Evolutionary conservation across 2,113 vertebrate genomes (phyloP).

Genomic region (Triplophysa tibetana): DNA sequence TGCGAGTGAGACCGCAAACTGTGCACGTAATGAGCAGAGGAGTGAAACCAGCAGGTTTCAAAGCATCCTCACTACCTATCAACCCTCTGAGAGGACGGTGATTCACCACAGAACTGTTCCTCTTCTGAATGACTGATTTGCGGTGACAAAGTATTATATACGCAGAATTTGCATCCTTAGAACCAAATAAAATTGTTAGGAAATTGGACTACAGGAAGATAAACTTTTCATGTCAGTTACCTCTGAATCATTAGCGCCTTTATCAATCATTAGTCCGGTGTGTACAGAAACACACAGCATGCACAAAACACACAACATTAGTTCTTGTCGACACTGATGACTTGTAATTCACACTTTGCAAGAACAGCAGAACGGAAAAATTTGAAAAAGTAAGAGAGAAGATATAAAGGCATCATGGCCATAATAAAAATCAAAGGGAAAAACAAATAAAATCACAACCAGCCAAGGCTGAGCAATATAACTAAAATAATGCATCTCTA

Average conservation of each 20-base stretch:
- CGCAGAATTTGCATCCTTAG: not conserved
- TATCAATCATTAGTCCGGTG: too few species aligned
- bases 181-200: too few species aligned
- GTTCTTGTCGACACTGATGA: slow-evolving; percentile 16
- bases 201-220: too few species aligned
- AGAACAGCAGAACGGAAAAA: slow-evolving; percentile 4
- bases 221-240: too few species aligned
- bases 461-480: too few species aligned
- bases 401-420: too few species aligned
- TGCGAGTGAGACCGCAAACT: slow-evolving; percentile 27
- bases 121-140: not conserved
- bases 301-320: slow-evolving; percentile 1
- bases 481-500: too few species aligned
- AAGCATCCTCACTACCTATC: slow-evolving; percentile 40
- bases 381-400: too few species aligned
- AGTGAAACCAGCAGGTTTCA: slow-evolving; percentile 7
- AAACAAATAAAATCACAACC: not conserved
- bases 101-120: slow-evolving; percentile 1
- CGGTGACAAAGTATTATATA: not conserved
- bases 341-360: slow-evolving; percentile 12
- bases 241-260: too few species aligned
- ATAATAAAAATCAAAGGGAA: not conserved
- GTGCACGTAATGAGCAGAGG: slow-evolving; percentile 45
- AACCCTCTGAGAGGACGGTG: slow-evolving; percentile 19
- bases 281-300: not conserved